Conservation (phyloP, 2,113 vertebrate species). For the Sinocyclocheilus maitianheensis region DNA sequence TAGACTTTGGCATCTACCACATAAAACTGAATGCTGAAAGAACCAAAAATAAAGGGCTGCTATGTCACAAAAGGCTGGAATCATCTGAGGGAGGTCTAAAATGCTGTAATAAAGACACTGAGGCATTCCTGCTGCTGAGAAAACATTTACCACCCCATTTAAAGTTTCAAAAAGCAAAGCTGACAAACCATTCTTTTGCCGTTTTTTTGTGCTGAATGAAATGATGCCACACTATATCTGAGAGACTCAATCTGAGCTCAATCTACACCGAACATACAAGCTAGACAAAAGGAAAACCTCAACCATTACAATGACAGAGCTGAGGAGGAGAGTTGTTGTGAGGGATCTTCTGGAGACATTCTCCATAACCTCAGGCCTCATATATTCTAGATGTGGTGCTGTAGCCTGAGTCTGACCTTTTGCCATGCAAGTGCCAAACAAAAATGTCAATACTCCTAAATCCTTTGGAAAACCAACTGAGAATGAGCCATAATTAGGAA, state of each 20-base stretch:
- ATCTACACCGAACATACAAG: constrained; percentile 5
- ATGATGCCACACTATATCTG: background rate
- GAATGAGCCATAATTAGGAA: constrained; percentile 61
- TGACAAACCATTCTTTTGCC: constrained; percentile 52
- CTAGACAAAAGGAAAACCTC: background rate
- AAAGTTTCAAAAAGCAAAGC: constrained; percentile 48
- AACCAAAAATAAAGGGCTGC: constrained; percentile 10
- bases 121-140: constrained; percentile 44
- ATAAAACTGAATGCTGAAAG: background rate
- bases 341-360: background rate
- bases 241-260: background rate
- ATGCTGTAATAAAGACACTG: background rate
- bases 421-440: constrained; percentile 66
- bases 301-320: background rate
- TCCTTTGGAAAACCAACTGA: constrained; percentile 66
- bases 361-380: constrained; percentile 55
- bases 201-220: constrained; percentile 43
- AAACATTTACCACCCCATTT: constrained; percentile 53
- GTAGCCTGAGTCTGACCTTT: constrained; percentile 64
- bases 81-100: constrained; percentile 13
- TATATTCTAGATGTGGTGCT: constrained; percentile 71
- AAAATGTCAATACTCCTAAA: constrained; percentile 63
- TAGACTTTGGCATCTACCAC: constrained; percentile 8
- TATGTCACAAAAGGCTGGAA: background rate
- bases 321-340: background rate